A percentile compares a stretch with the other conserved stretches of the same genome.
These are phyloP conservation scores for Trichopria drosophilae DNA, from an alignment of 2,888 invertebrate genomes.

Conservation along the genomic window DNA sequence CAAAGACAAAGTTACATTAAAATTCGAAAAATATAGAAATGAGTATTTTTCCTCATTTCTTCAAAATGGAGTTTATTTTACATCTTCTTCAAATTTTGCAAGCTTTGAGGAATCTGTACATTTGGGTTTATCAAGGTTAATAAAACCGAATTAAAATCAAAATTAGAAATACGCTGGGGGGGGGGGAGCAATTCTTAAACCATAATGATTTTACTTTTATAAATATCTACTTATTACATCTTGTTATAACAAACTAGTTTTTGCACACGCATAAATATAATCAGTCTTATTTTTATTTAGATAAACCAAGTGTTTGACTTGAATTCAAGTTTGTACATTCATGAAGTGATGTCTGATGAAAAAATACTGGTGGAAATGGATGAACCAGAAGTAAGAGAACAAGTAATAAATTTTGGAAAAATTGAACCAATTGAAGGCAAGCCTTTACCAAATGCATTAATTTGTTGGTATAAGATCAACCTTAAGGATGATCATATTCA, in stretches of 20 bases:
- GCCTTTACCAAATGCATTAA: constrained; percentile 43
- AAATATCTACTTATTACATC: too few relatives aligned
- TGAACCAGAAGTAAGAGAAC: constrained; percentile 36
- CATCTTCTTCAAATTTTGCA: too few relatives aligned
- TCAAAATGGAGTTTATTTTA: too few relatives aligned
- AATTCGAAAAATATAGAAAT: too few relatives aligned
- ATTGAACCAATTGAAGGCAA: constrained; percentile 27
- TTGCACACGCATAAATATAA: constrained; percentile 8
- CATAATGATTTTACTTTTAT: too few relatives aligned
- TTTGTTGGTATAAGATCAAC: constrained; percentile 45
- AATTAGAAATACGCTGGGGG: too few relatives aligned
- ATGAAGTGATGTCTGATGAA: constrained; percentile 35
- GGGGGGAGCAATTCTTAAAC: too few relatives aligned
- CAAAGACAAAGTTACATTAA: too few relatives aligned
- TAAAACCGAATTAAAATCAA: too few relatives aligned
- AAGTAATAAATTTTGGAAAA: constrained; percentile 40
- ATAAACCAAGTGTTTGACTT: constrained; percentile 48
- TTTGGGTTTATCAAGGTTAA: too few relatives aligned
- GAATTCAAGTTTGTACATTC: constrained; percentile 42
- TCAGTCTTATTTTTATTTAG: constrained; percentile 34
- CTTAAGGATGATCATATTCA: constrained; percentile 31
- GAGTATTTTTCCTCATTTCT: too few relatives aligned
- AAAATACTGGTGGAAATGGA: constrained; percentile 41
- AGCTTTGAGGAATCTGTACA: too few relatives aligned
- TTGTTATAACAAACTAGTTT: constrained; percentile 1